Evolutionary conservation across 2,797 vertebrate species (phyloP), one percentile per base, ranked within the genome.

Genomic region (Fistularia tabacaria): DNA sequence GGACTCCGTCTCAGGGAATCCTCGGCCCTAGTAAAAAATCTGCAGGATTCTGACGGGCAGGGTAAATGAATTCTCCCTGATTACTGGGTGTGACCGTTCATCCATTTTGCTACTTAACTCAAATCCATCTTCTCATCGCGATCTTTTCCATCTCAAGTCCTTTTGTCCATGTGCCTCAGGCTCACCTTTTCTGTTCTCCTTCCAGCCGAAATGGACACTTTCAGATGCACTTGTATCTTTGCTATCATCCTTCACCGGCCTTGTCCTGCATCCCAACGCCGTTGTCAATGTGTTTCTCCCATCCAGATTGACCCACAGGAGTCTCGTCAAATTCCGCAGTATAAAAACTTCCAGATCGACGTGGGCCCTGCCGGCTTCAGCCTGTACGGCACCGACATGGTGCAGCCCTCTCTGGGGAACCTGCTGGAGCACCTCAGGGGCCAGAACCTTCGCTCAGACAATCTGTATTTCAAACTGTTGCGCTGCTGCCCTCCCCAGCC

Each of bases 301-400:
- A 8, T 57, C 38, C 54, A 90, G 87, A 11, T 71, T 3, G 76
- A 88, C 55, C 38, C 78, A 25, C 76, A 6, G 38, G 73, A 86
- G 8, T 67, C 72, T 39, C 85, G 71, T 36, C 41, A 72, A 5
- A 55, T 84, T 25, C 79, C 65, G 6, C 94, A 95, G 72, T 96
- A 95, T 70, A 99, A 99, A 87, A 98, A 99, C 88, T 99, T 99
- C 83, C 96, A 98, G 88, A 94, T 99, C 0, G 94, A 97, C 57
- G 90, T 94, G 52, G 1, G 25, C 4, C 58, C 86, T 10, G 83
- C 88, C 0, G 90, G 83, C 0, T 98, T 90, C 71, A 87, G 88
- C 49, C 85, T 99, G 6, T 88, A 91, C 0, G 96, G 95, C 52
- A 97, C 95, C 0, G 92, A 90, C 4, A 93, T 87, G 0, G 65